Evolutionary conservation across 1,140 invertebrate species (phyloP).

Genomic region (Chrysoperla carnea): DNA sequence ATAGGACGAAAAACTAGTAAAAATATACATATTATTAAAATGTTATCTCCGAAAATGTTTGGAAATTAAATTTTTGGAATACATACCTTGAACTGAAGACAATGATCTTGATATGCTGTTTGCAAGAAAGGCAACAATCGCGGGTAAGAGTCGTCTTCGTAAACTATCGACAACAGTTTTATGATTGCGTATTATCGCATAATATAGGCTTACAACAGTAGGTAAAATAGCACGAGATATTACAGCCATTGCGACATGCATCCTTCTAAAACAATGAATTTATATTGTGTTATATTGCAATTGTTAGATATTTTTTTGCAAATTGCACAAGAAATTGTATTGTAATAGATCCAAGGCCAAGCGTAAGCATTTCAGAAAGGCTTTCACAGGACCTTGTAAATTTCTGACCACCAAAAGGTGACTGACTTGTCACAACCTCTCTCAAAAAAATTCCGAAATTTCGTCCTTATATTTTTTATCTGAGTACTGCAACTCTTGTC

Average conservation of each 20-base stretch:
- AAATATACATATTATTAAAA: not conserved
- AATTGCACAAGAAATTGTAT: too few species aligned
- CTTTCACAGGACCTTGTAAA: too few species aligned
- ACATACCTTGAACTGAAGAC: conserved; percentile 25
- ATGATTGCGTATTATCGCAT: conserved; percentile 13
- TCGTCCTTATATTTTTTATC: too few species aligned
- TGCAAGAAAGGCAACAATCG: conserved; percentile 25
- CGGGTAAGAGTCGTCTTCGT: conserved; percentile 22
- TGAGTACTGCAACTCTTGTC: too few species aligned
- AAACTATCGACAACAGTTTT: conserved; percentile 16
- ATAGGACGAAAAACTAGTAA: not conserved
- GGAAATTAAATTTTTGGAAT: conserved; percentile 8
- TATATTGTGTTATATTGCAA: too few species aligned
- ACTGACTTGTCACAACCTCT: too few species aligned
- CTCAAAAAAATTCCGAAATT: too few species aligned
- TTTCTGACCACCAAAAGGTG: too few species aligned
- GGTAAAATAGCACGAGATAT: conserved; percentile 12
- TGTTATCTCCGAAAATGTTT: conserved; percentile 5
- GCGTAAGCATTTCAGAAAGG: too few species aligned
- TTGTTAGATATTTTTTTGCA: too few species aligned
- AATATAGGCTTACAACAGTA: conserved; percentile 13
- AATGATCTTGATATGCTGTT: conserved; percentile 28
- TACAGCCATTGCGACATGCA: conserved; percentile 13
- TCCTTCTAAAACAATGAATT: conserved; percentile 15
- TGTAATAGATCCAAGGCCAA: too few species aligned